Percentiles rank a stretch among this genome's conserved stretches.
These are phyloP conservation scores for Pseudolycoriella hygida DNA, from an alignment of 2,888 invertebrate genomes.

Conservation along the genomic window DNA sequence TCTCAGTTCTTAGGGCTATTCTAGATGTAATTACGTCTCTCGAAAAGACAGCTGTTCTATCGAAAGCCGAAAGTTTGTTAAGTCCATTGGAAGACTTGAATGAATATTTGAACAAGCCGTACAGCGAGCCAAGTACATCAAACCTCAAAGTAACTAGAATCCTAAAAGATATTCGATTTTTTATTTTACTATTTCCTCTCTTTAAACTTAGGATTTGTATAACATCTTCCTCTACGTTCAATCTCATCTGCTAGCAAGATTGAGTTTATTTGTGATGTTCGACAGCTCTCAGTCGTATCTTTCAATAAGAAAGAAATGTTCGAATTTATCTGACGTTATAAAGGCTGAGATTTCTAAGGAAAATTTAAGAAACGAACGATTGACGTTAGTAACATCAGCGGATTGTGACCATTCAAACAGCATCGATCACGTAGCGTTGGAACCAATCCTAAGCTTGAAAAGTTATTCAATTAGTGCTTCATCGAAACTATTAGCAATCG, in stretches of 20 bases:
- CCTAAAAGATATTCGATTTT: no score
- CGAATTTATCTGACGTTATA: not conserved
- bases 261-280: conserved; percentile 18
- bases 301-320: not conserved
- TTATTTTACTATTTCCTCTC: conserved; percentile 16
- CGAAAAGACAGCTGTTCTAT: conserved; percentile 26
- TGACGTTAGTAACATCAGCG: not conserved
- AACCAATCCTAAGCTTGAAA: not conserved
- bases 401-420: not conserved
- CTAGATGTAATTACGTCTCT: no score
- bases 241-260: conserved; percentile 25
- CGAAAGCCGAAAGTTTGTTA: conserved; percentile 1
- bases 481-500: not conserved
- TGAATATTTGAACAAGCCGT: conserved; percentile 28
- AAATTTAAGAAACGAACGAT: not conserved
- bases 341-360: not conserved
- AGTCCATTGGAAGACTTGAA: conserved; percentile 54
- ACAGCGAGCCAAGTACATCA: no score
- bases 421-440: not conserved
- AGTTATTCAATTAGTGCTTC: conserved; percentile 1
- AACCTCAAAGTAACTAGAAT: no score
- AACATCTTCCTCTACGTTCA: conserved; percentile 29
- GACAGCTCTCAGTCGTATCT: not conserved
- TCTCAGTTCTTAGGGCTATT: no score
- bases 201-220: conserved; percentile 22